Conservation (phyloP, 2,888 invertebrate genomes). For the Ophion ventricosus region DNA sequence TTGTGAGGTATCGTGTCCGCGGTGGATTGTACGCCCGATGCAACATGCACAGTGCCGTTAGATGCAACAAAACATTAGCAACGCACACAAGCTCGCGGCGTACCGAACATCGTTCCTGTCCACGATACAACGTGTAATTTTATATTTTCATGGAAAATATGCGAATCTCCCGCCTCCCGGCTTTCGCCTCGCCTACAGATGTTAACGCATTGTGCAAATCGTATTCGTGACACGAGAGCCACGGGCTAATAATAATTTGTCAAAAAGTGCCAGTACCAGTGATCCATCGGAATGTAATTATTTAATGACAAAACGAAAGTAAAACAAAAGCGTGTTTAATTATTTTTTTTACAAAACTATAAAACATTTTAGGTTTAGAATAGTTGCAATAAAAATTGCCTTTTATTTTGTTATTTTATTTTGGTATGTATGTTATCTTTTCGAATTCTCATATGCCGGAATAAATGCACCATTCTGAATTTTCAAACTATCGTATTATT, state of each 20-base stretch:
- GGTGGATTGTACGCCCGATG: slow-evolving; percentile 9
- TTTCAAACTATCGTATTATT: no score
- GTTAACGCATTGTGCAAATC: background rate
- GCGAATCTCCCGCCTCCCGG: background rate
- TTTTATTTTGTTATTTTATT: background rate
- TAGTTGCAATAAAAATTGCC: background rate
- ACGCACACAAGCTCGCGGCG: background rate
- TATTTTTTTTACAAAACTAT: no score
- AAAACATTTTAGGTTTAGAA: no score
- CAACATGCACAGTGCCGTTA: slow-evolving; percentile 32
- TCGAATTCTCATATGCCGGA: background rate
- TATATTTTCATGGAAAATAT: slow-evolving; percentile 15
- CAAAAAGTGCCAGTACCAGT: background rate
- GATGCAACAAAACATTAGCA: slow-evolving; percentile 22
- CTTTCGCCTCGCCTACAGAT: background rate
- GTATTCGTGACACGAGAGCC: background rate
- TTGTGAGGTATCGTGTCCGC: background rate
- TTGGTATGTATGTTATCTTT: background rate
- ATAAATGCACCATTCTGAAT: no score
- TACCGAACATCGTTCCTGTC: slow-evolving; percentile 20
- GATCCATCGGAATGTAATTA: background rate
- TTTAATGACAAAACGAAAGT: background rate
- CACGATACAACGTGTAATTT: slow-evolving; percentile 5
- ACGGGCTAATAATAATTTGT: background rate
- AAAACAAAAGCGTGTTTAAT: no score